Evolutionary conservation across 2,797 vertebrate species (phyloP).

Genomic region (Alfaro cultratus): DNA sequence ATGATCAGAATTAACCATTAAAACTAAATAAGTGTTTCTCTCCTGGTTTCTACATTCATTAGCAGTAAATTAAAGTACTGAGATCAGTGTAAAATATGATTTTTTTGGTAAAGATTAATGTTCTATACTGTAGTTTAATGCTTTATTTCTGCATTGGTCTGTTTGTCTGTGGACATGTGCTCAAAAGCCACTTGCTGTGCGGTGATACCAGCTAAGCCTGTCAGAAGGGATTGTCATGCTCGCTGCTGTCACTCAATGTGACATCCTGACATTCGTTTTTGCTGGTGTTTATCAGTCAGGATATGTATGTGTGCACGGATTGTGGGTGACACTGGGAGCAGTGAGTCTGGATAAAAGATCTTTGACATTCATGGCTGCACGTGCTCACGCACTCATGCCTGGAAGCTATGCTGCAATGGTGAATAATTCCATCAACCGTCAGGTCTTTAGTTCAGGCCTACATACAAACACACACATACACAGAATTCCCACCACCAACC

Average conservation of each 20-base stretch:
- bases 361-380: constrained; percentile 65
- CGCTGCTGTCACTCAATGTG: constrained; percentile 47
- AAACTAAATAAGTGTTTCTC: neutral
- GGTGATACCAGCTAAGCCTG: constrained; percentile 40
- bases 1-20: neutral
- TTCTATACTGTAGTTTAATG: neutral
- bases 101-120: neutral
- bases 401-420: constrained; percentile 29
- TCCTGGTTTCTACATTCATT: neutral
- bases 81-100: neutral
- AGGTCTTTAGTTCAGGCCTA: constrained; percentile 29
- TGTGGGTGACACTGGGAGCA: neutral
- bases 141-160: neutral
- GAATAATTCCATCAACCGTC: constrained; percentile 33
- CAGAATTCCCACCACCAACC: neutral
- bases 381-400: constrained; percentile 12
- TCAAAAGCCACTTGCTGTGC: neutral
- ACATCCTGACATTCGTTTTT: constrained; percentile 61
- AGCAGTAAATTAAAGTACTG: neutral
- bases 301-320: constrained; percentile 12
- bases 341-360: constrained; percentile 78
- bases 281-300: constrained; percentile 32
- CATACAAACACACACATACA: constrained; percentile 3
- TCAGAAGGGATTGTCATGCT: constrained; percentile 34
- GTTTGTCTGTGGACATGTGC: constrained; percentile 7